Evolutionary conservation across 2,888 invertebrate genomes (phyloP).

Genomic region (Escarpia spicata): DNA sequence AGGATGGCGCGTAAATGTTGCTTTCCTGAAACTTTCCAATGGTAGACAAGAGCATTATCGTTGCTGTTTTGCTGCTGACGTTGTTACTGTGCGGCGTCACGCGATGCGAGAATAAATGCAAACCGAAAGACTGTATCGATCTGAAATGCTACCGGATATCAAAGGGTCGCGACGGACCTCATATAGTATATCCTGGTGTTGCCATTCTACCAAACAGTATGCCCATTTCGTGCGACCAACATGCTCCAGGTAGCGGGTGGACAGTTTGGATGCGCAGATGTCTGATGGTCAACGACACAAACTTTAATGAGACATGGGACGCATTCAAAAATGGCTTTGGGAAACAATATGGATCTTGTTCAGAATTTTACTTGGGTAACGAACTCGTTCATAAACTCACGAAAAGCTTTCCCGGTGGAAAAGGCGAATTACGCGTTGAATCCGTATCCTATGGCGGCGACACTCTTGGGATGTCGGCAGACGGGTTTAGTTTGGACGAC

Average conservation of each 20-base stretch:
- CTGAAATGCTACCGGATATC: neutral
- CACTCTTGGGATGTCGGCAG: too few species aligned
- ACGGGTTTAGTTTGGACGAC: too few species aligned
- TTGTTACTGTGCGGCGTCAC: neutral
- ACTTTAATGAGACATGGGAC: too few species aligned
- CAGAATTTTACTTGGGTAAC: too few species aligned
- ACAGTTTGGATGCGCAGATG: too few species aligned
- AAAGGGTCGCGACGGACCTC: neutral
- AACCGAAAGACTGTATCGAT: neutral
- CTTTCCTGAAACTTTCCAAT: neutral
- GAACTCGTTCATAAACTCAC: too few species aligned
- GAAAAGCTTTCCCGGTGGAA: too few species aligned
- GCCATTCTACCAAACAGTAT: neutral
- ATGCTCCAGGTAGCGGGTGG: neutral
- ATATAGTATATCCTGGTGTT: neutral
- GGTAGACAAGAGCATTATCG: neutral
- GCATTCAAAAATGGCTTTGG: too few species aligned
- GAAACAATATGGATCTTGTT: too few species aligned
- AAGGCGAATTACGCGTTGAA: too few species aligned
- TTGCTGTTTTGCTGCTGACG: neutral
- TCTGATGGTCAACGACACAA: too few species aligned
- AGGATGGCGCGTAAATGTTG: neutral
- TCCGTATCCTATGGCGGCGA: too few species aligned
- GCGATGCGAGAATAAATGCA: neutral
- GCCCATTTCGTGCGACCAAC: neutral